Base-by-base conservation (phyloP, 2,113 vertebrate species). In the Mungos mungo region DNA sequence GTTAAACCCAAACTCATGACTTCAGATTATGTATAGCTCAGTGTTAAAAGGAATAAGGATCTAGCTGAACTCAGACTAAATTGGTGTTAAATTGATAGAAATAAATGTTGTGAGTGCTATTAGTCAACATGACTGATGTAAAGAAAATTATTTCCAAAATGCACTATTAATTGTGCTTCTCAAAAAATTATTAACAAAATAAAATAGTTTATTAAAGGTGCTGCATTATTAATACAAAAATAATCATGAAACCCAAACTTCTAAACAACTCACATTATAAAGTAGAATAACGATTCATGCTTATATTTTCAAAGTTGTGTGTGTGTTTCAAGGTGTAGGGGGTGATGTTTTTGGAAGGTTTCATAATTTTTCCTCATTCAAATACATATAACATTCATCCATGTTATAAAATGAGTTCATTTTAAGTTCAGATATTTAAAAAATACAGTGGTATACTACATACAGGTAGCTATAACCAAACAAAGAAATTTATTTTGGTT, bases 341-440 rank as follows among this genome's bases (percentile, higher is more conserved):
- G 13, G 16, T 93, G 9, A 5, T 19, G 47, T 74, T 95, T 95
- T 77, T 90, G 57, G 33, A 83, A 83, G 38, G 45, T 77, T 98
- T 95, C 45, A 72, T 50, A 76, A 92, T 63, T 93, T 85, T 84
- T 47, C 80, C 68, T 87, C 10, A 68, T 98, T 98, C n/a, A 90
- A 79, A 88, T 10, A 94, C 63, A 47, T 98, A 96, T 97, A 47
- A 47, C 45, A 50, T 50, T 95, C 31, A 47, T 47, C 45, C 45
- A 47, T 57, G 69, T 76, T 57, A 54, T 0, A 0, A 90, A 97
- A 96, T 25, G 7, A 96, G 69, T 68, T 96, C 18, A 87, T 77
- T 95, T 80, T 33, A 94, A 80, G 31, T 84, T 72, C 54, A 95
- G 21, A 54, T 72, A 29, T 72, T 5, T 80, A 85, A 88, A 71